These are phyloP conservation scores for Andinoacara biseriatus DNA, from an alignment of 2,113 vertebrate genomes.

Conservation along the genomic window DNA sequence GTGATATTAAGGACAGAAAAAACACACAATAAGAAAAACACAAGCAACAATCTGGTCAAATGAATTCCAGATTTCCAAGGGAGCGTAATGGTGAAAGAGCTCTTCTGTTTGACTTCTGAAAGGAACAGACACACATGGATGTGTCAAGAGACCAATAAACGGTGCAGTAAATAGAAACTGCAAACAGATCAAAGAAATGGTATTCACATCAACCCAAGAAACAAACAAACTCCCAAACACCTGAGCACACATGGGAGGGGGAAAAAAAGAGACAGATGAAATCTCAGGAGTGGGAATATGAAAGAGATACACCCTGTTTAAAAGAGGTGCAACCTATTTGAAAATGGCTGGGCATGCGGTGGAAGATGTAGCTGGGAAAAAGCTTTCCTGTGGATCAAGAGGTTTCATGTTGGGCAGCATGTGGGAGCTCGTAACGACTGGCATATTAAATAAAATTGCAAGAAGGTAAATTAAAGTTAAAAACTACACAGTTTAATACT, in stretches of 20 bases:
- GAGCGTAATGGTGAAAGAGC: not conserved
- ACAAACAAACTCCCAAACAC: not conserved
- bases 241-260: not conserved
- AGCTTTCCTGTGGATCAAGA: not conserved
- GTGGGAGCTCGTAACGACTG: not conserved
- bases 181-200: constrained; percentile 8
- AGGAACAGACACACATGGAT: not conserved
- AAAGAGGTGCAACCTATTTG: not conserved
- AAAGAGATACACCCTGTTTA: not conserved
- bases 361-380: not conserved
- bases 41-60: not conserved
- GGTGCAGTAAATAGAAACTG: constrained; percentile 14
- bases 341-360: not conserved
- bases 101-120: constrained; percentile 17
- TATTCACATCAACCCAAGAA: not conserved
- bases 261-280: not conserved
- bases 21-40: not conserved
- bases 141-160: constrained; percentile 26
- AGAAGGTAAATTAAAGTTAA: not conserved
- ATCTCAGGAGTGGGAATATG: not conserved
- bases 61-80: not conserved
- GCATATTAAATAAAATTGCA: not conserved
- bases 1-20: not conserved
- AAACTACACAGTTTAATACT: too few relatives aligned
- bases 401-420: not conserved